Conservation (phyloP, 2,113 vertebrate genomes). For the Edolisoma coerulescens region DNA sequence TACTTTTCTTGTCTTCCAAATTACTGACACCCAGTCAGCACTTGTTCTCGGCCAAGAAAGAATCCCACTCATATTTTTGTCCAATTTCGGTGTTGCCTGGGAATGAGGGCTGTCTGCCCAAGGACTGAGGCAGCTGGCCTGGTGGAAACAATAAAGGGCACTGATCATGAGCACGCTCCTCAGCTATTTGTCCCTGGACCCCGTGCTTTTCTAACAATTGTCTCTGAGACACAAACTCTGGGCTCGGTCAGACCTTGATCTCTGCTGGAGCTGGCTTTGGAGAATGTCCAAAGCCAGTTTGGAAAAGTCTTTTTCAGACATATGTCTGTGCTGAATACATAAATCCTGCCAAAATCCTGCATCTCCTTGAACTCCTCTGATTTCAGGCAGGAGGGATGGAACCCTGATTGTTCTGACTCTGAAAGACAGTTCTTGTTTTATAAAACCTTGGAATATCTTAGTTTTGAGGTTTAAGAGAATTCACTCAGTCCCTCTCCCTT, state of each 20-base stretch:
- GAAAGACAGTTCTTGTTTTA: neutral
- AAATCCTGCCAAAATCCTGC: neutral
- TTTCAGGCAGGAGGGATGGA: neutral
- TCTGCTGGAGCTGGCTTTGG: neutral
- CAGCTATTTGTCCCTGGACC: neutral
- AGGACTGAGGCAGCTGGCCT: neutral
- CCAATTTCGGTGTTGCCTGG: neutral
- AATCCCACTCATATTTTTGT: neutral
- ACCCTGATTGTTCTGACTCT: neutral
- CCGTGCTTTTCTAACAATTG: neutral
- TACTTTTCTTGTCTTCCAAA: neutral
- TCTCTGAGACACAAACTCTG: neutral
- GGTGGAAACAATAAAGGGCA: neutral
- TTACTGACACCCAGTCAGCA: neutral
- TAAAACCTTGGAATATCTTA: neutral
- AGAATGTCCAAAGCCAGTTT: neutral
- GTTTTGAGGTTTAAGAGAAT: neutral
- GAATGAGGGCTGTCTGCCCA: neutral
- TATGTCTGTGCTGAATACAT: neutral
- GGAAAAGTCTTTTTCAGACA: neutral
- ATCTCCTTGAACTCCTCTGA: neutral
- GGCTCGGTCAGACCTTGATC: neutral
- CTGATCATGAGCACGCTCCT: neutral
- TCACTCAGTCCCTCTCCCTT: neutral
- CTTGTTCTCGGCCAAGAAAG: neutral